Conservation (phyloP, 2,113 vertebrate genomes). For the Prinia subflava region DNA sequence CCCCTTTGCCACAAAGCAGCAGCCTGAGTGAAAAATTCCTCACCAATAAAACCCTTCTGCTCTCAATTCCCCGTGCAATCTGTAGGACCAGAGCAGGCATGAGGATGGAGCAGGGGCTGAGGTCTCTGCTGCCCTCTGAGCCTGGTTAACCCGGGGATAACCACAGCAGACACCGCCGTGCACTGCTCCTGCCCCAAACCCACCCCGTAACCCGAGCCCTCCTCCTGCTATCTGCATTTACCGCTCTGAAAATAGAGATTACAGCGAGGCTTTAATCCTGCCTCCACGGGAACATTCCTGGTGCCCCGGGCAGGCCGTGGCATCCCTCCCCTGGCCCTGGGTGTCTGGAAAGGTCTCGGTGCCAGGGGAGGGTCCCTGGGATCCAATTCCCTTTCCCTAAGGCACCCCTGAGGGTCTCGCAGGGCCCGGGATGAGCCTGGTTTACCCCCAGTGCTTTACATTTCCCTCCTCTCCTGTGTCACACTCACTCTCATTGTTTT, state of each 20-base stretch:
- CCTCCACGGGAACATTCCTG: constrained; percentile 28
- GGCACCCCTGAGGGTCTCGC: neutral
- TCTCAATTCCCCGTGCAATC: neutral
- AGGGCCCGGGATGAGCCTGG: neutral
- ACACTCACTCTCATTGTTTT: neutral
- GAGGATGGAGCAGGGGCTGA: neutral
- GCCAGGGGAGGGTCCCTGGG: neutral
- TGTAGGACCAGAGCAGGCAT: neutral
- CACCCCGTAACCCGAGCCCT: constrained; percentile 1
- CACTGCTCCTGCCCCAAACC: neutral
- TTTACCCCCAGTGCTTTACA: neutral
- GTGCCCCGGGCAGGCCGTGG: neutral
- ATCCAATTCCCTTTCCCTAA: neutral
- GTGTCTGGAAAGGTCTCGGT: neutral
- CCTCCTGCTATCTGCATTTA: neutral
- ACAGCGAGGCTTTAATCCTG: constrained; percentile 4
- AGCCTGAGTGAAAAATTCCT: neutral
- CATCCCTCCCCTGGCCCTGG: neutral
- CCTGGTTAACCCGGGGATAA: neutral
- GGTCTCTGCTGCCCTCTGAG: neutral
- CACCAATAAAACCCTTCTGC: neutral
- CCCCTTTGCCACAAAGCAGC: neutral
- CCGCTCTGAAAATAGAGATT: constrained; percentile 44
- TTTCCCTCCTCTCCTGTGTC: neutral
- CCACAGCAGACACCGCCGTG: neutral